Base-by-base conservation (phyloP, 35 echinoderm and acorn worm species). In the Strongylocentrotus purpuratus region DNA sequence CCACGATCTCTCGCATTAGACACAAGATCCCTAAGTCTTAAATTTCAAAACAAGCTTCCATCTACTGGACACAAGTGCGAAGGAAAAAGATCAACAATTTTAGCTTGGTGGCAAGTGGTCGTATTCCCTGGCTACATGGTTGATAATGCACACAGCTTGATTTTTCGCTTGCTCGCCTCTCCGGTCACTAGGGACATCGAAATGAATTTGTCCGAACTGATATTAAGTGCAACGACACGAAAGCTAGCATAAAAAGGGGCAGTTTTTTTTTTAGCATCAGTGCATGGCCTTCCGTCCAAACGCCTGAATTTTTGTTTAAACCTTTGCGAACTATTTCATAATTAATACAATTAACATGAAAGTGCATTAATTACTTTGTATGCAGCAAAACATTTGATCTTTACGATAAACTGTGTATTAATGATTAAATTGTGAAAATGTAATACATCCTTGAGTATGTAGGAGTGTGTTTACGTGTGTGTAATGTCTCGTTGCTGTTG, bases 131-230 rank as follows among this genome's bases (percentile, higher is more conserved):
- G 65, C 22, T n/a, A 78, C 0, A 78, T 7, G 65, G n/a, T 28
- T n/a, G 65, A 78, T 78, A 78, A 78, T 78, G 25, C 22, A 28
- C 20, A 78, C 65, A 78, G 20, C 65, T 78, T 78, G 65, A n/a
- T 78, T 78, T 78, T 78, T 78, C 65, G 65, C 65, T 78, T 78
- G 65, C 65, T 78, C 28, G 65, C 65, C 65, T 78, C 65, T n/a
- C 20, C 65, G n/a, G 20, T 78, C 65, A 78, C 65, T 28, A 8
- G 65, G 28, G 65, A 78, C 65, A 78, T 78, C 65, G 28, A n/a
- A 78, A 78, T 78, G 65, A 78, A 78, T 78, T 78, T 78, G 28
- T 28, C 65, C 65, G 65, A 78, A 78, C 65, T 78, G 18, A 78
- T 28, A 78, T 78, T 78, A 78, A 78, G 65, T 78, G 65, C 65